Percentiles rank a stretch among this genome's conserved stretches.
phyloP scores from a whole-genome alignment of 2,888 invertebrate genomes.

The Microchrysa polita region DNA sequence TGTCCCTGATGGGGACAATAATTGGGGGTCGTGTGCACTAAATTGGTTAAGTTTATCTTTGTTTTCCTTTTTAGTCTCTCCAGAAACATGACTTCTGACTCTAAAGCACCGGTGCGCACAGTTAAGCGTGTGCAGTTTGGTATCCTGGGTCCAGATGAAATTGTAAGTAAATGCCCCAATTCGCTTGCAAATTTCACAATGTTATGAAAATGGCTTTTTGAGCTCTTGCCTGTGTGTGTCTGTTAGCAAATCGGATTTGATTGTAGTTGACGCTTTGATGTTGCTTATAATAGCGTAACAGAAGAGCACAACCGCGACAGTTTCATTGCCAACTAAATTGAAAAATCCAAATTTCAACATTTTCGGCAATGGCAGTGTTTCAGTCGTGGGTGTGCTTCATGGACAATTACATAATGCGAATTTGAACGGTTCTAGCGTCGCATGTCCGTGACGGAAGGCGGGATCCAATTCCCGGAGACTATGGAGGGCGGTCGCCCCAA shows the following conservation, averaged over 20 bases:
- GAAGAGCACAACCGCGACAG: no score
- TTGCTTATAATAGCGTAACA: no score
- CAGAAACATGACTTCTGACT: slow-evolving; percentile 69
- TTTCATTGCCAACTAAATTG: no score
- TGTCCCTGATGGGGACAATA: no score
- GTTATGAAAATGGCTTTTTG: no score
- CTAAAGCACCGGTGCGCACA: slow-evolving; percentile 91
- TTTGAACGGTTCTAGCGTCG: slow-evolving; percentile 73
- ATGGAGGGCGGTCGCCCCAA: slow-evolving; percentile 99
- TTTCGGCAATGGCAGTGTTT: not conserved
- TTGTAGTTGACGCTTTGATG: no score
- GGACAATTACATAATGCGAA: slow-evolving; percentile 9
- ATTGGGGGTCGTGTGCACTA: no score
- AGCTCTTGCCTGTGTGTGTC: no score
- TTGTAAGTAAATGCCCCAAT: slow-evolving; percentile 65
- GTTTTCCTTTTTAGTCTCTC: no score
- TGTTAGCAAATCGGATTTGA: no score
- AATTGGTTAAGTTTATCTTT: no score
- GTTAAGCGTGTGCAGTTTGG: slow-evolving; percentile 99
- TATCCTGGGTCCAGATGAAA: slow-evolving; percentile 98
- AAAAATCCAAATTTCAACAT: not conserved
- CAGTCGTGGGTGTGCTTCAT: not conserved
- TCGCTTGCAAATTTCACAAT: no score
- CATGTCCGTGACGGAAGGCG: slow-evolving; percentile 98
- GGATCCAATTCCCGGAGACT: slow-evolving; percentile 95